A percentile compares a stretch with the other conserved stretches of the same genome.
These are phyloP conservation scores for Oxyteleia sp. DNA, from an alignment of 2,888 invertebrate genomes.

Conservation along the genomic window DNA sequence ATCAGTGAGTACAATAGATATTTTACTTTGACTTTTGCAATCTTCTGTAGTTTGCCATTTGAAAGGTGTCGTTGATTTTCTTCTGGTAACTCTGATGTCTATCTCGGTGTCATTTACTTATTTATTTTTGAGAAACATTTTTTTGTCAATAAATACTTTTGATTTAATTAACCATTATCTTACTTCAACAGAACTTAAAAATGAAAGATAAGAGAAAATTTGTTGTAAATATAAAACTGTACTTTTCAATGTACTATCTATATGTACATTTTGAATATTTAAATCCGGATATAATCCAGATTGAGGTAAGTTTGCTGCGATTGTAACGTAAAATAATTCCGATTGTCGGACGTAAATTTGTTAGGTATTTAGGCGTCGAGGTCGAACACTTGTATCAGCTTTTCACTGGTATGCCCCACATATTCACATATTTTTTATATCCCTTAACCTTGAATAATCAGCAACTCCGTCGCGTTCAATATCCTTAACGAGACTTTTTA, in stretches of 20 bases:
- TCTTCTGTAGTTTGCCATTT: too few species aligned
- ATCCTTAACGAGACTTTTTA: slow-evolving; percentile 48
- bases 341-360: slow-evolving; percentile 15
- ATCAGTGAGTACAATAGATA: too few species aligned
- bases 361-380: background rate
- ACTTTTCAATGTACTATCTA: background rate
- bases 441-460: slow-evolving; percentile 59
- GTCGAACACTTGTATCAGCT: slow-evolving; percentile 19
- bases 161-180: background rate
- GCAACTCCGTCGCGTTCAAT: slow-evolving; percentile 30
- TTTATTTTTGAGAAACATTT: background rate
- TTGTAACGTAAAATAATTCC: slow-evolving; percentile 2
- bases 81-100: too few species aligned
- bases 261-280: background rate
- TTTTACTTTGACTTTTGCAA: too few species aligned
- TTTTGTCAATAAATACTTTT: too few species aligned
- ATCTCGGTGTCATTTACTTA: too few species aligned
- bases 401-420: slow-evolving; percentile 23
- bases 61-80: too few species aligned
- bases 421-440: slow-evolving; percentile 29
- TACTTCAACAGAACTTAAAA: background rate
- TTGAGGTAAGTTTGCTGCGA: background rate
- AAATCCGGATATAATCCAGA: background rate
- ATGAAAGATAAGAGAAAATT: background rate
- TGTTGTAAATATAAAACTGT: too few species aligned